Conservation (phyloP, 2,888 invertebrate genomes). For the Ormyrus pomaceus region DNA sequence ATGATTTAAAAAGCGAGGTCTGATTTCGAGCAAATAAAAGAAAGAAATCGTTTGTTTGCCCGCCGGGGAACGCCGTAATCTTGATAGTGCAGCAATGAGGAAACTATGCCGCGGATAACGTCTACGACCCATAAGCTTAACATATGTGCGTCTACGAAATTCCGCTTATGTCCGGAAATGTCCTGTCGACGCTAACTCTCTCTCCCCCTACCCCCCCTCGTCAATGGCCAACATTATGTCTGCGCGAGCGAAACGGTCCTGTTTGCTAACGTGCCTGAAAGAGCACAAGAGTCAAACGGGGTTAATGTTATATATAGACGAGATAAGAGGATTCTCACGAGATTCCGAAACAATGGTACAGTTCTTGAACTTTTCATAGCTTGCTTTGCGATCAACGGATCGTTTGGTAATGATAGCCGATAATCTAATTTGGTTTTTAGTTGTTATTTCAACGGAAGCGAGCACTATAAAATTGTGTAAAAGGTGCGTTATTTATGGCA, state of each 20-base stretch:
- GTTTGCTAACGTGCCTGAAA: conserved; percentile 10
- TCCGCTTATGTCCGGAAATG: conserved; percentile 1
- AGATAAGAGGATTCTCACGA: not conserved
- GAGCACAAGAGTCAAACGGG: not conserved
- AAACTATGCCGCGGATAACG: conserved; percentile 10
- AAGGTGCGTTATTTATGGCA: too few relatives aligned
- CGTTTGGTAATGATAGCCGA: too few relatives aligned
- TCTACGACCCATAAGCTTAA: not conserved
- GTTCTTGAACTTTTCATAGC: too few relatives aligned
- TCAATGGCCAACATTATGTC: conserved; percentile 7
- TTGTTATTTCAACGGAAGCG: too few relatives aligned
- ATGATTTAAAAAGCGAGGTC: too few relatives aligned
- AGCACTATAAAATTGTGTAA: too few relatives aligned
- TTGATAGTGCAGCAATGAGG: not conserved
- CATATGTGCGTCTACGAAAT: conserved; percentile 13
- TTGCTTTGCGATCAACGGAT: too few relatives aligned
- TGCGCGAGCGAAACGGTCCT: conserved; percentile 5
- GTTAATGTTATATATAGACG: not conserved
- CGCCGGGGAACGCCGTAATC: not conserved
- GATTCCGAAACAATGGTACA: too few relatives aligned
- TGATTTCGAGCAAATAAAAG: too few relatives aligned
- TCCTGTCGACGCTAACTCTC: not conserved
- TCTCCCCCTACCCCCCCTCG: too few relatives aligned
- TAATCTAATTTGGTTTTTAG: too few relatives aligned
- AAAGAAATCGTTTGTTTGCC: too few relatives aligned